Evolutionary conservation across 2,797 vertebrate species (phyloP).

Genomic region (Lates japonicus): DNA sequence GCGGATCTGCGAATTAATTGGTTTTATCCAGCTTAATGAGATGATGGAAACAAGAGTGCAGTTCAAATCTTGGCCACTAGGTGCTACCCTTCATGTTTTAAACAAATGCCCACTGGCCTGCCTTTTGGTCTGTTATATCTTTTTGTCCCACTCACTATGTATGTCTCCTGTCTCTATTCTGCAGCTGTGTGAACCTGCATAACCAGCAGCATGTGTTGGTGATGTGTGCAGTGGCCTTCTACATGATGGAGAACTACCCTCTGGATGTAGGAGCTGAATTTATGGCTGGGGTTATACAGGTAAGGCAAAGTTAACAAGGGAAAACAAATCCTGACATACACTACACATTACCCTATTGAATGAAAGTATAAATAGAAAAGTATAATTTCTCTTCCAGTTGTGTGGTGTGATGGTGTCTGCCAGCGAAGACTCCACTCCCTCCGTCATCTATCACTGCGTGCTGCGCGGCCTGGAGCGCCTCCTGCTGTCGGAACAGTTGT

Average conservation of each 20-base stretch:
- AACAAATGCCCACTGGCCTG: background rate
- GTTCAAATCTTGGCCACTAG: slow-evolving; percentile 14
- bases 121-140: background rate
- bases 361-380: background rate
- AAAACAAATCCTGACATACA: background rate
- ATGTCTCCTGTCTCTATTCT: slow-evolving; percentile 19
- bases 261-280: slow-evolving; percentile 97
- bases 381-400: slow-evolving; percentile 82
- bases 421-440: slow-evolving; percentile 95
- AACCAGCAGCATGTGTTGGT: slow-evolving; percentile 98
- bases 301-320: slow-evolving; percentile 68
- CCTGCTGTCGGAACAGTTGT: slow-evolving; percentile 96
- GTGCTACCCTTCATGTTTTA: slow-evolving; percentile 44
- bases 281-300: slow-evolving; percentile 96
- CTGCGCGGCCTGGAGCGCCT: slow-evolving; percentile 96
- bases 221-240: slow-evolving; percentile 98
- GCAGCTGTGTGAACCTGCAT: slow-evolving; percentile 94
- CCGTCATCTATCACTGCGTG: slow-evolving; percentile 95
- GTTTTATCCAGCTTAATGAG: slow-evolving; percentile 39
- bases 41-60: slow-evolving; percentile 15
- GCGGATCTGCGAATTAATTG: slow-evolving; percentile 28
- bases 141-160: background rate
- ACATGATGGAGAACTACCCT: slow-evolving; percentile 99
- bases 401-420: slow-evolving; percentile 96
- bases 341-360: background rate